phyloP scores from a whole-genome alignment of 2,888 invertebrate species.

The Clitarchus hookeri region DNA sequence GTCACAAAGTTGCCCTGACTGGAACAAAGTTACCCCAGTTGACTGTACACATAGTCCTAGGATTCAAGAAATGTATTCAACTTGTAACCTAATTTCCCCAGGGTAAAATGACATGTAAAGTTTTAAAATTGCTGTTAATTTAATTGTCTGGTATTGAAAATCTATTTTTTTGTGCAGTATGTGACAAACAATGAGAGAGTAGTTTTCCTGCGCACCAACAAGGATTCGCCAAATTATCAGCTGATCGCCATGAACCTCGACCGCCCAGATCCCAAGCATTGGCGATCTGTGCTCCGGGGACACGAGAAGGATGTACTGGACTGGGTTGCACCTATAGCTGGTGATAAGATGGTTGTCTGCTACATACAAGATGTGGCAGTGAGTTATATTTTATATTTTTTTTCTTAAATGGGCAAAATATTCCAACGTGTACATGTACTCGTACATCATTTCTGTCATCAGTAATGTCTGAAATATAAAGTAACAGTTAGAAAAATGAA shows the following conservation, averaged over 20 bases:
- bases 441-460: no score
- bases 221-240: constrained; percentile 89
- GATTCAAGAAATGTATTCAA: no score
- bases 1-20: no score
- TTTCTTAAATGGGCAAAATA: neutral
- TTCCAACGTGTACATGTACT: no score
- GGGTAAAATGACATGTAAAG: neutral
- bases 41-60: neutral
- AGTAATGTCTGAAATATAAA: no score
- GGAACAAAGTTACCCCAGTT: no score
- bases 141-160: neutral
- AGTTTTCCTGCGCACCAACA: constrained; percentile 89
- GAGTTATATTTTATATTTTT: constrained; percentile 43
- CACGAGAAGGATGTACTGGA: constrained; percentile 86
- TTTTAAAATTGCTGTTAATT: neutral
- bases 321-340: constrained; percentile 83
- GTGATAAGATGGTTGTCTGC: constrained; percentile 83
- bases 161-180: constrained; percentile 66
- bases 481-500: no score
- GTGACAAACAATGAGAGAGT: constrained; percentile 84
- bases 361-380: constrained; percentile 96
- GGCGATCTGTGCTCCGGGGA: constrained; percentile 83
- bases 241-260: constrained; percentile 82
- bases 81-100: no score
- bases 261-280: constrained; percentile 73